These are phyloP conservation scores for Calyptomena viridis DNA, from an alignment of 2,113 vertebrate species.

Conservation along the genomic window DNA sequence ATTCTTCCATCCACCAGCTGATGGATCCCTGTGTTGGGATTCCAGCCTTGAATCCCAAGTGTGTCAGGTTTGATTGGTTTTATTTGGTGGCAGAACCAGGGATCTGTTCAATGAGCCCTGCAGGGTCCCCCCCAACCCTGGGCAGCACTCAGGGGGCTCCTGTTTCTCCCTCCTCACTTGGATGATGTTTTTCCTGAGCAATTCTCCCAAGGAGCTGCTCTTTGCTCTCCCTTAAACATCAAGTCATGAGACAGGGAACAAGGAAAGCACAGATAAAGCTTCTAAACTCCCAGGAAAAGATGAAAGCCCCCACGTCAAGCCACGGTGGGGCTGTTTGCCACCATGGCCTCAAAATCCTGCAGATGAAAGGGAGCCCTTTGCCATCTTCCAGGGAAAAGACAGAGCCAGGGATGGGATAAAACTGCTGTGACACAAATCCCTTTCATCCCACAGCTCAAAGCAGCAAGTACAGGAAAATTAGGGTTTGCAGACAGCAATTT, in stretches of 20 bases:
- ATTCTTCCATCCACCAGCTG: neutral
- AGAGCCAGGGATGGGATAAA: neutral
- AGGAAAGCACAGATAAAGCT: neutral
- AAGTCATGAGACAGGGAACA: neutral
- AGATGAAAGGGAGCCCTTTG: constrained; percentile 15
- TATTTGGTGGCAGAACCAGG: fast-evolving
- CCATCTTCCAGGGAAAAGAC: neutral
- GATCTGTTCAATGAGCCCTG: neutral
- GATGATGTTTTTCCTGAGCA: neutral
- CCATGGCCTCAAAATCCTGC: neutral
- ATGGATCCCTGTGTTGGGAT: neutral
- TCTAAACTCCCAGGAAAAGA: neutral
- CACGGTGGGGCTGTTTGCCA: neutral
- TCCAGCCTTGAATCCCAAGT: too few species aligned
- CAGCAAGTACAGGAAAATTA: neutral
- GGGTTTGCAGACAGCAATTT: neutral
- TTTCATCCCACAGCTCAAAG: neutral
- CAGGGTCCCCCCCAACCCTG: neutral
- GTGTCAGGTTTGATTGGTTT: too few species aligned
- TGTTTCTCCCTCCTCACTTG: neutral
- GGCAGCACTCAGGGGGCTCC: neutral
- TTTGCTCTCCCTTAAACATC: neutral
- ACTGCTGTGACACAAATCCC: neutral
- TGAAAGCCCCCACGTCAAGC: neutral
- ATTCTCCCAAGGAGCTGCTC: neutral